Evolutionary conservation across 2,113 vertebrate genomes (phyloP).

Genomic region (Periophthalmus modestus): DNA sequence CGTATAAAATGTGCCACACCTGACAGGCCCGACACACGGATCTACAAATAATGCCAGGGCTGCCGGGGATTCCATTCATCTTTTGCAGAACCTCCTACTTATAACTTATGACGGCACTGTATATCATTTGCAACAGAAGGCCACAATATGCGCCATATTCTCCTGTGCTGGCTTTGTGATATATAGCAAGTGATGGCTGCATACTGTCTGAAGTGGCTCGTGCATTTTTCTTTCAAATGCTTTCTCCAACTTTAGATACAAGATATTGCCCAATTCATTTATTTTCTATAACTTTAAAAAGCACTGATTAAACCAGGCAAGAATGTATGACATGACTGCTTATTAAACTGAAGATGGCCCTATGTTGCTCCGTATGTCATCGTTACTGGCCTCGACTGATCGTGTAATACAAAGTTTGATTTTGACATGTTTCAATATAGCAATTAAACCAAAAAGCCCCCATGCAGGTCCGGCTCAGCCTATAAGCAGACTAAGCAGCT

Average conservation of each 20-base stretch:
- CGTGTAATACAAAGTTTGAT: no score
- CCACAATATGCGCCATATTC: not conserved
- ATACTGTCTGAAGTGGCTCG: not conserved
- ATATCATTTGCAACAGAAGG: not conserved
- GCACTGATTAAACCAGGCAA: no score
- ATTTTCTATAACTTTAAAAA: no score
- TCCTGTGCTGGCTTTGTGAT: not conserved
- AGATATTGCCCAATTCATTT: not conserved
- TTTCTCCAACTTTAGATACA: not conserved
- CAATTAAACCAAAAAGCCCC: no score
- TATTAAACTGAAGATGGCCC: no score
- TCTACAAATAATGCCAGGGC: conserved; percentile 18
- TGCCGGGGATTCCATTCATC: not conserved
- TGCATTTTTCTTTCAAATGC: not conserved
- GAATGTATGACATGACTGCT: no score
- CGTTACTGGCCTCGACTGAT: no score
- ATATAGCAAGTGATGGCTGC: not conserved
- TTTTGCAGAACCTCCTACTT: conserved; percentile 3
- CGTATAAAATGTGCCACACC: conserved; percentile 17
- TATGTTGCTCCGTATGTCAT: no score
- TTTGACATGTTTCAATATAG: no score
- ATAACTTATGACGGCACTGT: not conserved
- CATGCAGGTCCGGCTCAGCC: no score
- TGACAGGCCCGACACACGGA: conserved; percentile 4
- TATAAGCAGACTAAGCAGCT: no score